Base-by-base conservation (phyloP, 2,888 invertebrate genomes). In the Dicyrtomina minuta region DNA sequence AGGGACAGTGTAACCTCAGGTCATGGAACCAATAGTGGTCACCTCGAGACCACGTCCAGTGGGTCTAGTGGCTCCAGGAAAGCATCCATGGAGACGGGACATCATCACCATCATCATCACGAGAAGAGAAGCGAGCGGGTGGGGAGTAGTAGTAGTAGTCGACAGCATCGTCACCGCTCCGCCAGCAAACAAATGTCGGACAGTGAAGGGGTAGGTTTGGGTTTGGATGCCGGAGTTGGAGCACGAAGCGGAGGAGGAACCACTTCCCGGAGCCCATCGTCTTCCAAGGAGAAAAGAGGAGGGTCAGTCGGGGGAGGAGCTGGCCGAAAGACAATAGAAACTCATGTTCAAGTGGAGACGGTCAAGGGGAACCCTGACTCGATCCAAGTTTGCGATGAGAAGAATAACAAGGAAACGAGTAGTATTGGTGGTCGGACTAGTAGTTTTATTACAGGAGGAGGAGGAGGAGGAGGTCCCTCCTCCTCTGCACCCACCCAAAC, bases 401-500 rank as follows among this genome's bases (percentile, higher is more conserved):
- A 59, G 22, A 56, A 33, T 55, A 60, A 26, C 56, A 49, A 56
- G 65, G 64, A n/a, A 62, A 70, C 12, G 17, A 65, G 27, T 46
- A 56, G 46, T 55, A 46, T 15, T 59, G 64, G 22, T 20, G 51
- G 51, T 17, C 22, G 51, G 12, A 51, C 20, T 12, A 51, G 51
- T 51, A 51, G 51, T 10, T 51, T 51, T 20, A 51, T 24, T n/a
- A 20, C 33, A 5, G 8, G 4, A 8, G 27, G 26, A 15, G 27
- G 1, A 1, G 27, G 15, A 15, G 33, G 33, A 8, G 33, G 33
- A 33, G 8, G 20, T 12, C 20, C 71, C 72, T 65, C 60, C 74
- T 82, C 84, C 77, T 80, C 84, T 80, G 83, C 85, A 80, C 82
- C 85, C 80, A 75, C 83, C 33, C 33, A n/a, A n/a, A n/a, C n/a